Evolutionary conservation across 2,888 invertebrate species (phyloP), one percentile per base, ranked within the genome.

Genomic region (Stenchaetothrips biformis): DNA sequence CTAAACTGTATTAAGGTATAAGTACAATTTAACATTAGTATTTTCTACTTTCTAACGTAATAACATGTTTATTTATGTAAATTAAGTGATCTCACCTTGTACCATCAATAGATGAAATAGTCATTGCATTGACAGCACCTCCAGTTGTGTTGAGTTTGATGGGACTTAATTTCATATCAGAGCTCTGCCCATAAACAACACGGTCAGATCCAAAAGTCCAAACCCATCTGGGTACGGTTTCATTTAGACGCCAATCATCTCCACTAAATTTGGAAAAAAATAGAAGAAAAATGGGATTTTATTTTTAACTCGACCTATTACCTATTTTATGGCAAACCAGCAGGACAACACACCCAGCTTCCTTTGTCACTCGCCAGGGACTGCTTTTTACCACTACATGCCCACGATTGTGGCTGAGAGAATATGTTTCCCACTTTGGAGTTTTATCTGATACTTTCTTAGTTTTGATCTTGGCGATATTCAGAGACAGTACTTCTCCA

Each of bases 171-270:
- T 21, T 4, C 25, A 25, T 21, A 11, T 25, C 25, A 2, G 67
- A 25, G 25, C 25, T 21, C 11, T 11, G 25, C 9, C 67, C 67
- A 11, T n/a, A 9, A 7, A 74, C 11, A 25, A 74, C 25, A 21
- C 67, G 67, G 25, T 74, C 67, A 7, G 67, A 21, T 21, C 67
- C 67, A 21, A 74, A 74, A 21, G 67, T 74, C 67, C 67, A 74
- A 25, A 74, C 67, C 67, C 67, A 74, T 25, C 25, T 8, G 25
- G 67, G 67, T 7, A 25, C 11, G 11, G 21, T 74, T 4, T 74
- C 25, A 7, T 74, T n/a, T 11, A 11, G 7, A 7, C 67, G 67
- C 67, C 67, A 74, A 25, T 74, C 67, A 8, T 11, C 11, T 11
- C 25, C 67, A 74, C 67, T 74, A 11, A 74, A 21, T 9, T n/a